Evolutionary conservation across 2,797 vertebrate species (phyloP), one percentile per base, ranked within the genome.

Genomic region (Pseudomugil tenellus): DNA sequence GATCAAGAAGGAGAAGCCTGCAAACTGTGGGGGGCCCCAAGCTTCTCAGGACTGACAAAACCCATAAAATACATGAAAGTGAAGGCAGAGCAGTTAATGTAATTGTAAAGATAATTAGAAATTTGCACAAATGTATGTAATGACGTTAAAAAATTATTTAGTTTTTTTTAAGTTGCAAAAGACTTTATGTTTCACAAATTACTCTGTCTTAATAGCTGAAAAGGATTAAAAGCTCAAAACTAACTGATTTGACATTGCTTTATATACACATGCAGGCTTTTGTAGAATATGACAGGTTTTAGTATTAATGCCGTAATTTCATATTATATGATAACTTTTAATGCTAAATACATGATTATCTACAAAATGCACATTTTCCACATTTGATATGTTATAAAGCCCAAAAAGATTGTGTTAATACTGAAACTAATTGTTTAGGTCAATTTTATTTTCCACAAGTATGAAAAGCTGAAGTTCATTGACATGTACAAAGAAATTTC

Each of bases 1-100:
- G 77, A 84, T 84, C 70, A 70, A 49, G 63, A 61, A 19, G 61
- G 66, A 79, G 68, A 55, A 53, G 63, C 67, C 72, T 67, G 67
- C 49, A 79, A 35, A 83, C 77, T 19, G 61, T 69, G 51, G 58
- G 70, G 60, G 9, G 72, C 70, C 74, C 70, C 63, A 0, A 39
- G 72, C 65, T 72, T 81, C 71, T 73, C 68, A 66, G 73, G 79
- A 79, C 46, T 25, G 25, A 51, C 10, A 25, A 49, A 51, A 51
- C 48, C 43, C 48, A 3, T 25, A 6, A 25, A 53, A 29, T 1
- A 14, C 31, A 21, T 12, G n/a, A 37, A 21, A 17, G 9, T 10
- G 11, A 52, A 21, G 16, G 48, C 41, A 31, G 56, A 56, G 14
- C 55, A 59, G 69, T 0, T 21, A 12, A 5, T 31, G 26, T 52